Evolutionary conservation across 1,140 invertebrate species (phyloP).

Genomic region (Phocides pigmalion): DNA sequence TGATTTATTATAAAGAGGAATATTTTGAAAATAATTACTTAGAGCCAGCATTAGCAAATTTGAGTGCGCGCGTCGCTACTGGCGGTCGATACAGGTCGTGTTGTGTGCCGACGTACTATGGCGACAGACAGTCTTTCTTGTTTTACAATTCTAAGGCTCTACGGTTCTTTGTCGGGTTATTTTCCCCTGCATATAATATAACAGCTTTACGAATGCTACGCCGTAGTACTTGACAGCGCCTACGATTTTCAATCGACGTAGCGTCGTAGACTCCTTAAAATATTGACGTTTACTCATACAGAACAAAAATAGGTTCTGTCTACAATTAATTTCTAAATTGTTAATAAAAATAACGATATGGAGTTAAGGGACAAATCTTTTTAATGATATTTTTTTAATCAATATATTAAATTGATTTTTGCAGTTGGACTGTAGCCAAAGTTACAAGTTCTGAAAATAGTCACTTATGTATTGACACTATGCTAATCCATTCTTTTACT

Average conservation of each 20-base stretch:
- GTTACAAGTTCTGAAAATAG: conserved; percentile 13
- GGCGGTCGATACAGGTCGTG: conserved; percentile 72
- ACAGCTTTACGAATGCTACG: conserved; percentile 19
- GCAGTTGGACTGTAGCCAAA: conserved; percentile 18
- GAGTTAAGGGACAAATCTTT: not conserved
- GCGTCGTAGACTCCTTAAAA: not conserved
- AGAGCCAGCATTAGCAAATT: conserved; percentile 42
- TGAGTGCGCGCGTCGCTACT: conserved; percentile 72
- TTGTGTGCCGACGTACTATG: conserved; percentile 62
- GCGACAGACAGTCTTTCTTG: conserved; percentile 77
- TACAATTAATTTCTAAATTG: not conserved
- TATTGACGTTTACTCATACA: not conserved
- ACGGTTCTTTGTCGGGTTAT: conserved; percentile 41
- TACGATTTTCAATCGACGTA: conserved; percentile 15
- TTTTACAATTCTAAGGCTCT: conserved; percentile 62
- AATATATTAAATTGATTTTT: conserved; percentile 27
- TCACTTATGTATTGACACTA: conserved; percentile 24
- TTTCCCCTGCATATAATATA: conserved; percentile 43
- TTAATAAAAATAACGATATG: not conserved
- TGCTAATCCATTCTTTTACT: conserved; percentile 10
- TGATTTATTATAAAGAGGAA: not conserved
- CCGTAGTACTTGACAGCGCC: conserved; percentile 3
- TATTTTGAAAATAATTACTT: conserved; percentile 34
- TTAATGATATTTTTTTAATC: not conserved
- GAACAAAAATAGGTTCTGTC: not conserved